Conservation (phyloP, 2,888 invertebrate species). For the Parnassius smintheus region DNA sequence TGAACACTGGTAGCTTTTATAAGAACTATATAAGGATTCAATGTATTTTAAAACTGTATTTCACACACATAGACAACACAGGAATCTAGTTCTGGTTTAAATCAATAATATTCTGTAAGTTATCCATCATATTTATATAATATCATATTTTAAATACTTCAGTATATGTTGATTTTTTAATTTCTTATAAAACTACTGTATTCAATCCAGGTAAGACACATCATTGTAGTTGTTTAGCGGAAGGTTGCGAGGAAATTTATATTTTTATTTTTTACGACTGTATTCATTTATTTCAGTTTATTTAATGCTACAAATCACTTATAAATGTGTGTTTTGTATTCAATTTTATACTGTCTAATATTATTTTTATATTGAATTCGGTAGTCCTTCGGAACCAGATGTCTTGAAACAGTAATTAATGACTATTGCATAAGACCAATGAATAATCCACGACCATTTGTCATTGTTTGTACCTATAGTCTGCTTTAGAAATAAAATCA, state of each 20-base stretch:
- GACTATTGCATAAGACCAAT: constrained; percentile 29
- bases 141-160: too few species aligned
- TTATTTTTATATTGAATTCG: background rate
- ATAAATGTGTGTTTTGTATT: too few species aligned
- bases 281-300: too few species aligned
- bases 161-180: too few species aligned
- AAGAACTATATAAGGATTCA: constrained; percentile 39
- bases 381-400: constrained; percentile 18
- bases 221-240: too few species aligned
- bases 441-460: constrained; percentile 17
- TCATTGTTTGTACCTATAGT: constrained; percentile 21
- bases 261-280: too few species aligned
- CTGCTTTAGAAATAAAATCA: constrained; percentile 15
- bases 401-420: constrained; percentile 2
- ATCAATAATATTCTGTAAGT: background rate
- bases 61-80: background rate
- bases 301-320: too few species aligned
- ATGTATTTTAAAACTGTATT: constrained; percentile 19
- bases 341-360: too few species aligned
- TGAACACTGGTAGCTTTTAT: constrained; percentile 46
- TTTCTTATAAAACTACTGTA: too few species aligned
- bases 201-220: too few species aligned
- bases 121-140: too few species aligned
- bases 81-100: constrained; percentile 9
- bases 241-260: too few species aligned